These are phyloP conservation scores for Eubasilissa splendida DNA, from an alignment of 2,888 invertebrate species.

Conservation along the genomic window DNA sequence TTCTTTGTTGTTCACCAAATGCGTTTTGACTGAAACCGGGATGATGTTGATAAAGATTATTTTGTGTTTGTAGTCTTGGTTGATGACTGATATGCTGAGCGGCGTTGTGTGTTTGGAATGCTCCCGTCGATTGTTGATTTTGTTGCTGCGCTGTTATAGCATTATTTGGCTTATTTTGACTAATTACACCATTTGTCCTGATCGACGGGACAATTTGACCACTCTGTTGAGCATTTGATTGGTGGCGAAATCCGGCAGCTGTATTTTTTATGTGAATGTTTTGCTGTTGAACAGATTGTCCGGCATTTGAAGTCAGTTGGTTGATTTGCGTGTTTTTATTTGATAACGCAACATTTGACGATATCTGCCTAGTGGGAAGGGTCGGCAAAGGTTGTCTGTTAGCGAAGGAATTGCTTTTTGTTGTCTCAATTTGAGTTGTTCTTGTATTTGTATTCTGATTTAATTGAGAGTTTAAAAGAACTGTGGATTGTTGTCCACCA, in stretches of 20 bases:
- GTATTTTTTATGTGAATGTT: not conserved
- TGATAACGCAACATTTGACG: not conserved
- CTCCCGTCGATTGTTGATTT: not conserved
- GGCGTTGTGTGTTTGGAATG: not conserved
- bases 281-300: not conserved
- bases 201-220: not conserved
- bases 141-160: constrained; percentile 10
- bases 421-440: not conserved
- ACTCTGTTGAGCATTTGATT: not conserved
- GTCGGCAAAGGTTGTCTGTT: constrained; percentile 1
- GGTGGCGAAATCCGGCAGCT: not conserved
- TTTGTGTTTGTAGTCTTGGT: not conserved
- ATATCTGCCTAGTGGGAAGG: not conserved
- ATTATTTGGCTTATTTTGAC: constrained; percentile 21
- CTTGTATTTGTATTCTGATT: constrained; percentile 3
- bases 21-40: no score
- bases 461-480: not conserved
- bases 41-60: constrained; percentile 51
- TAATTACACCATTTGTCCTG: constrained; percentile 1
- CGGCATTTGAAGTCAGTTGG: not conserved
- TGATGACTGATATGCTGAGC: not conserved
- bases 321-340: constrained; percentile 15
- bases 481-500: not conserved
- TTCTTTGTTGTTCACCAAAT: constrained; percentile 15
- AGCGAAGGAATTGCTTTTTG: not conserved